Evolutionary conservation across 2,797 vertebrate species (phyloP).

Genomic region (Lepidocolaptes lacrymiger): DNA sequence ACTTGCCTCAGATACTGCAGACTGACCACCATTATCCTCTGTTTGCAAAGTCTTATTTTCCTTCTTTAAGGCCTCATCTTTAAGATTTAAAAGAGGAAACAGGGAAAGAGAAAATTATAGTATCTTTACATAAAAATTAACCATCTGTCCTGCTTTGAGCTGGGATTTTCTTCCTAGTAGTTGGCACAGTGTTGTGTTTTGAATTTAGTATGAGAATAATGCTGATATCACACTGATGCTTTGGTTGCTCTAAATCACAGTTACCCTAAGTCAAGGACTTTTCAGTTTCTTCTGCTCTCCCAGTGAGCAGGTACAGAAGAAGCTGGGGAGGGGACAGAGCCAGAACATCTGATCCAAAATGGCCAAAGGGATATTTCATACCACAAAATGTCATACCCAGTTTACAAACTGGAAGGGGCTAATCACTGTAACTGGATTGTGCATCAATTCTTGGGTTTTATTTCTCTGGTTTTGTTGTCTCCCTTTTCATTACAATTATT

Average conservation of each 20-base stretch:
- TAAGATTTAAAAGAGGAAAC: neutral
- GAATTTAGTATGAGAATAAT: neutral
- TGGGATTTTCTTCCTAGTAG: neutral
- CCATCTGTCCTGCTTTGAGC: rapidly evolving
- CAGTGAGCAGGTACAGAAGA: neutral
- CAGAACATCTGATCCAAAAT: neutral
- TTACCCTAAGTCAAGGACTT: neutral
- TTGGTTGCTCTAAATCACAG: neutral
- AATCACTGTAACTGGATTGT: neutral
- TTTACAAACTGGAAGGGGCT: neutral
- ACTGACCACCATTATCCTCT: neutral
- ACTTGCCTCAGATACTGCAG: conserved; percentile 38
- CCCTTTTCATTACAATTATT: neutral
- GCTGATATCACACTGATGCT: neutral
- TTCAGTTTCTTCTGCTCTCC: neutral
- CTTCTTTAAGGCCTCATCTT: conserved; percentile 38
- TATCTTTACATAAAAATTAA: neutral
- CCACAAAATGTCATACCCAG: neutral
- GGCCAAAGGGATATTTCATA: neutral
- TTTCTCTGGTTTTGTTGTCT: neutral
- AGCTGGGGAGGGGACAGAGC: neutral
- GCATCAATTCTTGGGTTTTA: neutral
- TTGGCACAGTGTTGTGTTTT: neutral
- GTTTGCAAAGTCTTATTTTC: conserved; percentile 16
- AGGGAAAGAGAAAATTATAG: neutral